These are phyloP conservation scores for Sigmodon hispidus DNA, from an alignment of 2,113 vertebrate species.

Conservation along the genomic window DNA sequence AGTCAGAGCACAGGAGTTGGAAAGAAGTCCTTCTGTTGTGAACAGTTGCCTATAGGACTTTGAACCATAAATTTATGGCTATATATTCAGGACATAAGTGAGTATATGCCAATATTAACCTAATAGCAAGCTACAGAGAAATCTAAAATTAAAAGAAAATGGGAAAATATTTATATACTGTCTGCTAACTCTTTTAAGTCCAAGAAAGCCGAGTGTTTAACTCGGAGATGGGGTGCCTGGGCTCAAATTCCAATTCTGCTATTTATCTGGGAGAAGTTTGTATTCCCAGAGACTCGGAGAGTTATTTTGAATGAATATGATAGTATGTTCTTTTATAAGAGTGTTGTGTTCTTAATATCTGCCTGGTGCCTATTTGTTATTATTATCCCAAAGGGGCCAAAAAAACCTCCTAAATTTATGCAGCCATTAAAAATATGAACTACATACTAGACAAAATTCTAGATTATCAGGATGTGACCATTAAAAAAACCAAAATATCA, in stretches of 20 bases:
- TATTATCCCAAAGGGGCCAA: background rate
- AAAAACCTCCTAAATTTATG: background rate
- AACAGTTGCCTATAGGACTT: background rate
- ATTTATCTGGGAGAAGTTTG: background rate
- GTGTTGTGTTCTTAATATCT: background rate
- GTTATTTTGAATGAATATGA: background rate
- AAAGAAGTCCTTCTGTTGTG: background rate
- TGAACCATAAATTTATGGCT: background rate
- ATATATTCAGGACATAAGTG: background rate
- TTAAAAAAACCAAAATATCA: background rate
- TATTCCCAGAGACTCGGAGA: background rate
- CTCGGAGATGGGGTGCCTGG: background rate
- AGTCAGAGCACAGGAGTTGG: background rate
- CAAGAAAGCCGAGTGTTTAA: background rate
- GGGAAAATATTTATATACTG: background rate
- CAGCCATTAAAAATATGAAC: background rate
- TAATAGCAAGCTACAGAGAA: background rate
- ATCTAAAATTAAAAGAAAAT: slow-evolving; percentile 9
- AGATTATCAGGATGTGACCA: background rate
- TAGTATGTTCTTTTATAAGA: background rate
- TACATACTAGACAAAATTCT: background rate
- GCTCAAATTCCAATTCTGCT: slow-evolving; percentile 11
- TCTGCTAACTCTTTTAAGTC: background rate
- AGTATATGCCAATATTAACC: background rate
- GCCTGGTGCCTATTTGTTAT: background rate